These are phyloP conservation scores for Aphaenogaster floridana DNA, from an alignment of 1,140 invertebrate species.

Conservation along the genomic window DNA sequence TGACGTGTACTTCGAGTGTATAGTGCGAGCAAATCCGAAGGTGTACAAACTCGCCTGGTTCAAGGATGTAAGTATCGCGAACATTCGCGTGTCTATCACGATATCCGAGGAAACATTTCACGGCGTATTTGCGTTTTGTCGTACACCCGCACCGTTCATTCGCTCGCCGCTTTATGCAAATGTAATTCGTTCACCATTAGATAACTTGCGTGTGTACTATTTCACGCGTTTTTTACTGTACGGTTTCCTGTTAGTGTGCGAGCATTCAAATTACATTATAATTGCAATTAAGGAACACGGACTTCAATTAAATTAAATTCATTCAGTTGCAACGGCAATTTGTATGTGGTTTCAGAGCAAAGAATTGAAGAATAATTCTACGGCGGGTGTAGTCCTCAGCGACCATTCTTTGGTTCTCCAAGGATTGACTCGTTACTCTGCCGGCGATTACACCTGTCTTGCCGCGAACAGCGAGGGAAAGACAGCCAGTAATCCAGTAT, in stretches of 20 bases:
- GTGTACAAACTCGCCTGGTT: constrained; percentile 94
- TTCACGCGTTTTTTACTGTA: constrained; percentile 7
- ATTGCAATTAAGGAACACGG: constrained; percentile 36
- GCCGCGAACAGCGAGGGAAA: constrained; percentile 94
- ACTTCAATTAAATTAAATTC: neutral
- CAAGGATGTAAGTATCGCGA: constrained; percentile 91
- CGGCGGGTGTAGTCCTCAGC: constrained; percentile 92
- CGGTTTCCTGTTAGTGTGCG: neutral
- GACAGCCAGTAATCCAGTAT: constrained; percentile 93
- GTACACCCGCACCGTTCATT: neutral
- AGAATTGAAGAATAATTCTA: constrained; percentile 93
- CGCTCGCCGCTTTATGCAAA: constrained; percentile 54
- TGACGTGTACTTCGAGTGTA: constrained; percentile 94
- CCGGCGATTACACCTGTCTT: constrained; percentile 94
- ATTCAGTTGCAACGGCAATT: neutral
- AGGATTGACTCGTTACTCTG: constrained; percentile 91
- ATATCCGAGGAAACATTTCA: constrained; percentile 41
- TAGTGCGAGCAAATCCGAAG: constrained; percentile 93
- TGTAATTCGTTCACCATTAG: constrained; percentile 41
- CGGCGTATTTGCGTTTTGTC: constrained; percentile 27
- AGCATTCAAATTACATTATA: constrained; percentile 41
- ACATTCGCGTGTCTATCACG: constrained; percentile 40
- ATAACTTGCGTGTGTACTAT: constrained; percentile 27
- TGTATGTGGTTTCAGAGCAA: constrained; percentile 88
- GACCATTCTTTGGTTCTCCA: constrained; percentile 94